Percentiles rank a stretch among this genome's conserved stretches.
These are phyloP conservation scores for Drosophila pegasa DNA, from an alignment of 2,888 invertebrate genomes.

Conservation along the genomic window DNA sequence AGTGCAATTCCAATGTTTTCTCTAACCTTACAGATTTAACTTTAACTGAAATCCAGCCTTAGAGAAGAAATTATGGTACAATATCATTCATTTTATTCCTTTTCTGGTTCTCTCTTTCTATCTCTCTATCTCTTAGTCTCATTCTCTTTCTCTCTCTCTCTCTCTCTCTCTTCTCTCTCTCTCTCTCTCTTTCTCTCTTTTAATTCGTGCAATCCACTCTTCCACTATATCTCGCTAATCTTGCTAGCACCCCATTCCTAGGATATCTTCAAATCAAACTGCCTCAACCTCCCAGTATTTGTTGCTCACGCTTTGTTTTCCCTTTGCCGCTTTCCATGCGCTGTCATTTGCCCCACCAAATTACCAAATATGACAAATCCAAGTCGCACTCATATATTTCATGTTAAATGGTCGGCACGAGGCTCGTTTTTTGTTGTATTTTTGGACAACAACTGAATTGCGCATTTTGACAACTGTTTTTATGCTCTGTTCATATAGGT, in stretches of 20 bases:
- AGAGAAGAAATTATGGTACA: not conserved
- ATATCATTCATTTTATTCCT: too few relatives aligned
- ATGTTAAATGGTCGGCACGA: conserved; percentile 38
- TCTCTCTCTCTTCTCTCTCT: not conserved
- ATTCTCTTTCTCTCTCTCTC: not conserved
- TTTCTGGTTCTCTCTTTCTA: too few relatives aligned
- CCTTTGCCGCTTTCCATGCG: not conserved
- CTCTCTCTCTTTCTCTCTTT: not conserved
- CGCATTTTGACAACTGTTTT: conserved; percentile 16
- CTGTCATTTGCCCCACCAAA: conserved; percentile 5
- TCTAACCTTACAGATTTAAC: too few relatives aligned
- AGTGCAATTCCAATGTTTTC: too few relatives aligned
- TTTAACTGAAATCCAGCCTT: not conserved
- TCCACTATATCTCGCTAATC: not conserved
- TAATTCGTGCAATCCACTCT: too few relatives aligned
- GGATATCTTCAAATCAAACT: not conserved
- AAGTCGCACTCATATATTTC: conserved; percentile 38
- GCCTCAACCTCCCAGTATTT: not conserved
- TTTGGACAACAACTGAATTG: conserved; percentile 3
- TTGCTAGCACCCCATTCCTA: not conserved
- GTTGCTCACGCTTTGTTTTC: not conserved
- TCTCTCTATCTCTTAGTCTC: not conserved
- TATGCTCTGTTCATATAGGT: conserved; percentile 4
- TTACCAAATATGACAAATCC: conserved; percentile 43
- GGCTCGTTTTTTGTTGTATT: not conserved